Conservation (phyloP, 2,888 invertebrate genomes). For the Lasioglossum figueresi region DNA sequence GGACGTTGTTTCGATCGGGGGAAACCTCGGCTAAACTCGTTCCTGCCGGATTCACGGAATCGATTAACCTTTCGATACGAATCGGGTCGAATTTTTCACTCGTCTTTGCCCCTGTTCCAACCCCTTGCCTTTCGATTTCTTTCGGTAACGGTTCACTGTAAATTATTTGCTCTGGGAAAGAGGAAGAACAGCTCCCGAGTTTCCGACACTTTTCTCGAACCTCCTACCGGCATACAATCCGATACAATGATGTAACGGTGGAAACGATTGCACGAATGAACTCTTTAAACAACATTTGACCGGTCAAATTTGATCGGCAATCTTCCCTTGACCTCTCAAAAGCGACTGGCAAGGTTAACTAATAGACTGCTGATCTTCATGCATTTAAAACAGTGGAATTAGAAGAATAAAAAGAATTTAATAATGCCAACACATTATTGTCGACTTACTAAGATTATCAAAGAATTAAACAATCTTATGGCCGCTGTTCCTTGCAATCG, state of each 20-base stretch:
- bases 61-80: not conserved
- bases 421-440: too few species aligned
- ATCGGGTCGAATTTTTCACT: slow-evolving; percentile 1
- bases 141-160: not conserved
- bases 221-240: not conserved
- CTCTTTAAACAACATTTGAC: too few species aligned
- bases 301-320: too few species aligned
- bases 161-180: not conserved
- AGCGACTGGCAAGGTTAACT: too few species aligned
- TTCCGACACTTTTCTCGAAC: not conserved
- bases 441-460: too few species aligned
- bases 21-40: not conserved
- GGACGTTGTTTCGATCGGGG: not conserved
- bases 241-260: not conserved
- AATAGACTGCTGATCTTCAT: too few species aligned
- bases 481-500: too few species aligned
- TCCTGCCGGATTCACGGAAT: not conserved
- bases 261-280: not conserved
- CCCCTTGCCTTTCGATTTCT: not conserved
- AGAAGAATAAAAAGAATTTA: too few species aligned
- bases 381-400: too few species aligned
- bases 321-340: too few species aligned
- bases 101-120: not conserved
- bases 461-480: too few species aligned
- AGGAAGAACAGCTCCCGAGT: not conserved